These are phyloP conservation scores for Blastobasis lacticolella DNA, from an alignment of 2,888 invertebrate genomes.

Conservation along the genomic window DNA sequence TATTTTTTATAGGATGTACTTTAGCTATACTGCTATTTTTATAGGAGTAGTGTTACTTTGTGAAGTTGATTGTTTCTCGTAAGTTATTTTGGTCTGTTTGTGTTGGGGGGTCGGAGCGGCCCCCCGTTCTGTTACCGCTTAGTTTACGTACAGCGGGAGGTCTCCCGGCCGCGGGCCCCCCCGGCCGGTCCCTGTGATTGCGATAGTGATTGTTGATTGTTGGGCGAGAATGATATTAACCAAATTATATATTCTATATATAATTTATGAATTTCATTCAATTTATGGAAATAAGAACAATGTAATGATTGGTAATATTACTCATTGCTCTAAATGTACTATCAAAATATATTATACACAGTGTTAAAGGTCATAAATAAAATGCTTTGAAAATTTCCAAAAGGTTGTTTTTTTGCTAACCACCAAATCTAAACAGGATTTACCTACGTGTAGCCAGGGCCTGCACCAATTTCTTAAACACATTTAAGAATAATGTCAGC, in stretches of 20 bases:
- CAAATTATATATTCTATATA: constrained; percentile 67
- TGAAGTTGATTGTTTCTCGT: constrained; percentile 36
- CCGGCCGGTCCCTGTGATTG: constrained; percentile 44
- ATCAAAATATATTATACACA: constrained; percentile 76
- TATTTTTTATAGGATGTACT: constrained; percentile 72
- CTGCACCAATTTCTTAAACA: too few relatives aligned
- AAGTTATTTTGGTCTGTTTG: constrained; percentile 38
- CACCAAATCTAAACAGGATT: too few relatives aligned
- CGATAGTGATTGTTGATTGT: constrained; percentile 69
- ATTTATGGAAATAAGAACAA: constrained; percentile 70
- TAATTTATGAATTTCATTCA: constrained; percentile 71
- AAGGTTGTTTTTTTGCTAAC: constrained; percentile 45
- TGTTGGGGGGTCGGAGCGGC: constrained; percentile 13
- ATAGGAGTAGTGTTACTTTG: constrained; percentile 60
- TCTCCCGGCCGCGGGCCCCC: not conserved
- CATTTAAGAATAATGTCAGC: too few relatives aligned
- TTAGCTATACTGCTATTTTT: constrained; percentile 71
- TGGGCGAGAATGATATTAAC: constrained; percentile 65
- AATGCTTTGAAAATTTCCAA: constrained; percentile 74
- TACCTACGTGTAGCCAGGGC: too few relatives aligned
- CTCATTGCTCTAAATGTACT: constrained; percentile 76
- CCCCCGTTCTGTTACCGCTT: too few relatives aligned
- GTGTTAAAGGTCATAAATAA: constrained; percentile 75
- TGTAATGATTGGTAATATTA: constrained; percentile 75
- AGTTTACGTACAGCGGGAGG: too few relatives aligned